These are phyloP conservation scores for Hemithea aestivaria DNA, from an alignment of 2,888 invertebrate genomes.

Conservation along the genomic window DNA sequence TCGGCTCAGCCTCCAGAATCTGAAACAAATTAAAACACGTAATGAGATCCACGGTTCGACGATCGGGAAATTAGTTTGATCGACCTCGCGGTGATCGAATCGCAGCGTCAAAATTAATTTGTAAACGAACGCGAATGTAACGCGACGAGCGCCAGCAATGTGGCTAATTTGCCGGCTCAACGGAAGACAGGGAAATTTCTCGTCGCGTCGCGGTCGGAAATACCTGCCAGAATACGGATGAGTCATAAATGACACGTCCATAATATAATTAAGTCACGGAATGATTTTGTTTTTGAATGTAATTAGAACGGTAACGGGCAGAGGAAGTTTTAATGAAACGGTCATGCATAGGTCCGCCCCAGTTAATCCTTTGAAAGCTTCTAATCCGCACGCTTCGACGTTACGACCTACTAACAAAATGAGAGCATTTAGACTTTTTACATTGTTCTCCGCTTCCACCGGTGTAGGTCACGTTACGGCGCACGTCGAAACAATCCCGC, in stretches of 20 bases:
- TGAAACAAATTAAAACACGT: constrained; percentile 62
- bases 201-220: constrained; percentile 8
- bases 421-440: constrained; percentile 35
- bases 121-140: constrained; percentile 26
- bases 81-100: constrained; percentile 44
- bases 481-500: background rate
- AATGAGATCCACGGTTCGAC: constrained; percentile 41
- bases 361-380: constrained; percentile 65
- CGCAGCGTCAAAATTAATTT: constrained; percentile 43
- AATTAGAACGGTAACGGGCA: constrained; percentile 40
- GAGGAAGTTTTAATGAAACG: constrained; percentile 60
- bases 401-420: constrained; percentile 28
- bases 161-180: constrained; percentile 18
- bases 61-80: constrained; percentile 45
- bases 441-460: constrained; percentile 21
- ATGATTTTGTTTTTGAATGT: constrained; percentile 50
- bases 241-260: constrained; percentile 29
- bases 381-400: constrained; percentile 51
- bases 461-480: constrained; percentile 14
- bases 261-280: constrained; percentile 40
- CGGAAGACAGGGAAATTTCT: constrained; percentile 11
- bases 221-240: constrained; percentile 19
- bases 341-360: constrained; percentile 48
- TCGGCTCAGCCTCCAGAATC: constrained; percentile 51
- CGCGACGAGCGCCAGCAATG: constrained; percentile 12